Percentiles rank a stretch among this genome's conserved stretches.
Conservation (phyloP, 1,140 invertebrate species). For the Himalopsyche phryganea region DNA sequence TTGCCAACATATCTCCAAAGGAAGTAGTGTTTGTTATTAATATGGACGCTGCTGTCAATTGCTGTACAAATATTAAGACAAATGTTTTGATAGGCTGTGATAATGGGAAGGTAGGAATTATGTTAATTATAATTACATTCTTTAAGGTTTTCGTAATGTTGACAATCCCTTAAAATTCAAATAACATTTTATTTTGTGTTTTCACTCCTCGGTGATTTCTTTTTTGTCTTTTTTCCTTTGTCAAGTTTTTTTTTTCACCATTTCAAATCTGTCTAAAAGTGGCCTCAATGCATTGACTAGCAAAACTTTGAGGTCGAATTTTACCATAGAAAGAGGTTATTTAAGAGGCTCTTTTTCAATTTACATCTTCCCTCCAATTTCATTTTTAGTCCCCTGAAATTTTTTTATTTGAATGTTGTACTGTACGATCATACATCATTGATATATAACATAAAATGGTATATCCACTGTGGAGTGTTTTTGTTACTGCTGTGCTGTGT, state of each 20-base stretch:
- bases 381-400: too few relatives aligned
- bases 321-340: too few relatives aligned
- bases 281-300: not conserved
- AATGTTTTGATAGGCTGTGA: slow-evolving; percentile 50
- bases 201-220: not conserved
- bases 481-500: too few relatives aligned
- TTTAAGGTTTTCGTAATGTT: slow-evolving; percentile 2
- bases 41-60: slow-evolving; percentile 53
- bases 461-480: too few relatives aligned
- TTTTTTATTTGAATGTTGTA: too few relatives aligned
- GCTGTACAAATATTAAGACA: slow-evolving; percentile 43
- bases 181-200: not conserved
- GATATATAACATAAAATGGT: too few relatives aligned
- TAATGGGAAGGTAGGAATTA: slow-evolving; percentile 52
- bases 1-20: slow-evolving; percentile 56
- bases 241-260: not conserved
- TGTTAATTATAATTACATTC: slow-evolving; percentile 1
- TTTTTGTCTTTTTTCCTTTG: not conserved
- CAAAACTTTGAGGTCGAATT: too few relatives aligned
- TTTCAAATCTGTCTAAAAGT: not conserved
- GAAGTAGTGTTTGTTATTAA: slow-evolving; percentile 45
- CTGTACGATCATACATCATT: too few relatives aligned
- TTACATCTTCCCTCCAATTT: too few relatives aligned
- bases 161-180: not conserved
- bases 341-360: too few relatives aligned